Base-by-base conservation (phyloP, 2,888 invertebrate species). In the Toxonevra muliebris region DNA sequence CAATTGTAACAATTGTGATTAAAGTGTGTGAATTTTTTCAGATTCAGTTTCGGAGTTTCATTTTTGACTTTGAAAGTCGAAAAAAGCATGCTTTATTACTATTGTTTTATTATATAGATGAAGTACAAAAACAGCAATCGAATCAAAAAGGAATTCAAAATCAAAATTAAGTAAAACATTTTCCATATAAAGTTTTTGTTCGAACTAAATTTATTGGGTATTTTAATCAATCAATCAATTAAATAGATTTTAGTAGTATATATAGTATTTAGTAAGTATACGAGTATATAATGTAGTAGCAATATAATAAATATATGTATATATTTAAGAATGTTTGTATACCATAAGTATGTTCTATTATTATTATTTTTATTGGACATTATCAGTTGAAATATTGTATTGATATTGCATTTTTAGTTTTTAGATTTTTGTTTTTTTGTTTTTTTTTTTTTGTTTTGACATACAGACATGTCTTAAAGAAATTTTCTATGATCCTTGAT, bases 141-240 rank as follows among this genome's bases (percentile, higher is more conserved):
- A 79, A 77, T 76, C 15, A 72, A 76, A n/a, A 76, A 71, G 65
- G 43, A 76, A 79, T 73, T 68, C 30, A 30, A 78, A 80, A 76
- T 73, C 50, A 77, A 77, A 80, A 76, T 74, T 75, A 80, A 81
- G 79, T 76, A 80, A 82, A 80, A 79, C 77, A 82, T 77, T 79
- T 80, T 65, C 78, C 75, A 77, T 75, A 75, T 78, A 77, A 79
- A 80, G 79, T 81, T 80, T 82, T 82, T 81, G 76, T 78, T 79
- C 64, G 82, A 87, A 87, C 87, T 87, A 87, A 87, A 86, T 87
- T 87, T 87, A 87, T 87, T 87, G 87, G 87, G 87, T 87, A 86
- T 82, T 84, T 74, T 75, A 48, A 48, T 48, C 48, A 48, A 30
- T 30, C 30, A 30, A 48, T 48, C 10, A 45, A 45, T 45, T 2